Evolutionary conservation across 2,888 invertebrate species (phyloP), one percentile per base, ranked within the genome.

Genomic region (Leucozona laternaria): DNA sequence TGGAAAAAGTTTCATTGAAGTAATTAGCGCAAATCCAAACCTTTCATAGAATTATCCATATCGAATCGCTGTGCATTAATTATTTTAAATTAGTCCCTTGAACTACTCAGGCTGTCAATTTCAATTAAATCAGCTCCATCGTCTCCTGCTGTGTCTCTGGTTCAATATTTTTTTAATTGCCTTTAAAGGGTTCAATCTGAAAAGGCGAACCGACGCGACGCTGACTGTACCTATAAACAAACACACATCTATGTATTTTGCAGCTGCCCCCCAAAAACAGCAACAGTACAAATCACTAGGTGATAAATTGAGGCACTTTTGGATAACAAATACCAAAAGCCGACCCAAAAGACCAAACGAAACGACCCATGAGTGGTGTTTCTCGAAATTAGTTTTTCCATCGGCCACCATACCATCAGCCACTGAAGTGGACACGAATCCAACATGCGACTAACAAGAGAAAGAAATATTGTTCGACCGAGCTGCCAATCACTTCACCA

Each of bases 301-400:
- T 81, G 86, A 86, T 86, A 82, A 86, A 86, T 86, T 86, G 86
- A 71, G 75, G 78, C 70, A 82, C 60, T 86, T 86, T 78, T 71
- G 70, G 75, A 77, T 66, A 86, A 79, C 86, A 82, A 82, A 86
- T 78, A 75, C 82, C 73, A 78, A 81, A 73, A 75, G 75, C 40
- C 72, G 70, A 77, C 77, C 76, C 71, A 60, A 66, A 60, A 58
- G 64, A 82, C 78, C 85, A 75, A 82, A 79, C 77, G 62, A 77
- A 77, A 76, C 80, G 76, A 81, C 77, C 81, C 82, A 70, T 82
- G 82, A 82, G 82, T 75, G 78, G 75, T 50, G 53, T 86, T 82
- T 64, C 55, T 82, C 22, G 55, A 73, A 73, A 78, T 81, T 77
- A 81, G 72, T 86, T 77, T 80, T 50, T 48, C 60, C 68, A 80